A percentile compares a stretch with the other conserved stretches of the same genome.
These are phyloP conservation scores for Myrmecobius fasciatus DNA, from an alignment of 2,113 vertebrate species.

Conservation along the genomic window DNA sequence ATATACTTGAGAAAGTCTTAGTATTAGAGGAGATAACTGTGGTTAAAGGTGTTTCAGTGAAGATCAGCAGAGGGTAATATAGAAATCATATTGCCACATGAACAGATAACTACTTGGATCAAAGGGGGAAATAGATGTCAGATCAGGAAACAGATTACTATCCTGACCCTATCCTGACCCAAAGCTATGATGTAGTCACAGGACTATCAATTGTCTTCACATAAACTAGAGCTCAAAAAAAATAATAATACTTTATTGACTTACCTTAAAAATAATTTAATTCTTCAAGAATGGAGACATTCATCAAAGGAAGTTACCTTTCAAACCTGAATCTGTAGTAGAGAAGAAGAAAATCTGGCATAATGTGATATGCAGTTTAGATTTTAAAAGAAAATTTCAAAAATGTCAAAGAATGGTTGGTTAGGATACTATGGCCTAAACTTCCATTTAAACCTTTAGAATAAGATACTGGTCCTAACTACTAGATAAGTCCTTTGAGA, in stretches of 20 bases:
- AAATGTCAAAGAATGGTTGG: background rate
- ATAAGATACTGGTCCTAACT: background rate
- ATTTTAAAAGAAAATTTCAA: background rate
- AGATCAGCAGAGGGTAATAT: background rate
- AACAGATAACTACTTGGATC: background rate
- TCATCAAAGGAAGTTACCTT: background rate
- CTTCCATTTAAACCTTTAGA: background rate
- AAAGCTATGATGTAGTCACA: background rate
- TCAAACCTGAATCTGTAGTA: background rate
- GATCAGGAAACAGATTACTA: background rate
- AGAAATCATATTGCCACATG: background rate
- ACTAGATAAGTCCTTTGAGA: background rate
- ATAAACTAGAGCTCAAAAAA: background rate
- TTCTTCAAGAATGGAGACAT: background rate
- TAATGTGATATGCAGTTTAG: background rate
- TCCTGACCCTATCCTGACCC: too few relatives aligned
- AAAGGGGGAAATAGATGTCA: background rate
- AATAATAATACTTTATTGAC: background rate
- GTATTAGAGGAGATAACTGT: background rate
- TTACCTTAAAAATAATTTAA: background rate
- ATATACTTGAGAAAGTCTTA: background rate
- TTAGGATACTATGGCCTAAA: background rate
- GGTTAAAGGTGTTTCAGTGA: background rate
- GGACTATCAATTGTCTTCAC: background rate
- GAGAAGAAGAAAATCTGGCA: background rate